phyloP scores from a whole-genome alignment of 2,888 invertebrate genomes.

The Bugulina stolonifera region DNA sequence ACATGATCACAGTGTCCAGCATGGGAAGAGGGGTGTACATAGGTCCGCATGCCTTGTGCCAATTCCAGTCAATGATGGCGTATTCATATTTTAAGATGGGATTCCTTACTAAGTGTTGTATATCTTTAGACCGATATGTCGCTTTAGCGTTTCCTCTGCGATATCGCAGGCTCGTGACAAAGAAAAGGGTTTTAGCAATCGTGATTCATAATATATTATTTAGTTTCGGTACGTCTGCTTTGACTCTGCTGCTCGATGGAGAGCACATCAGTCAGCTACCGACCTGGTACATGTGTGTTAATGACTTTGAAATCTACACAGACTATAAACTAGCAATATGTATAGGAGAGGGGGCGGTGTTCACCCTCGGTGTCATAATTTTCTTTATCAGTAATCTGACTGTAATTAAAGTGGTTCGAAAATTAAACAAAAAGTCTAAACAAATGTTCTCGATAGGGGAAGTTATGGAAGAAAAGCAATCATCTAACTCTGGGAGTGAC shows the following conservation, averaged over 20 bases:
- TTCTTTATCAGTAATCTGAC: conserved; percentile 17
- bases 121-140: conserved; percentile 4
- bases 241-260: background rate
- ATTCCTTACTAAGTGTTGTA: conserved; percentile 23
- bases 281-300: conserved; percentile 19
- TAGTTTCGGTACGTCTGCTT: conserved; percentile 11
- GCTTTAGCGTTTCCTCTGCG: conserved; percentile 15
- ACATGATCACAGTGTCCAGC: background rate
- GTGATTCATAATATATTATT: background rate
- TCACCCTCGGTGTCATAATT: conserved; percentile 5
- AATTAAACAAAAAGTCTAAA: background rate
- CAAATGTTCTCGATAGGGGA: background rate
- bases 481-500: background rate
- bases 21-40: background rate
- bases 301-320: conserved; percentile 8
- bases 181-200: background rate
- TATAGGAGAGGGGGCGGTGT: background rate
- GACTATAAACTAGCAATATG: background rate
- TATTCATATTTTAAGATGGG: conserved; percentile 24
- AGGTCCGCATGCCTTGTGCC: background rate
- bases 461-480: background rate
- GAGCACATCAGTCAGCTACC: conserved; percentile 3
- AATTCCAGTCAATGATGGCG: conserved; percentile 22
- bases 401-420: background rate
- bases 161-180: conserved; percentile 16